Conservation (phyloP, 2,797 vertebrate genomes). For the Enteromius unitaeniatus region DNA sequence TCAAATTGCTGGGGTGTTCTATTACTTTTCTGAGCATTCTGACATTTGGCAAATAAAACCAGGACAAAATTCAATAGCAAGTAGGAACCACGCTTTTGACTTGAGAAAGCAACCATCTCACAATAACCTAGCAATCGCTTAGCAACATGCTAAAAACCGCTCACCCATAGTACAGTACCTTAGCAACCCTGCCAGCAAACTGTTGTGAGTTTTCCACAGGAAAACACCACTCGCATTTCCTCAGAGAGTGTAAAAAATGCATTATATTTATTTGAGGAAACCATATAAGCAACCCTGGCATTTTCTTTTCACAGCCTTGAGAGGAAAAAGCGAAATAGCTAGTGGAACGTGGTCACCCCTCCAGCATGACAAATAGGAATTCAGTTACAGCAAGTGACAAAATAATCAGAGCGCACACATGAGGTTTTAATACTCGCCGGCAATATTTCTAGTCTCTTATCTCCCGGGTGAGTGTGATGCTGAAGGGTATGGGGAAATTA, state of each 20-base stretch:
- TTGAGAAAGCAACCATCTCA: background rate
- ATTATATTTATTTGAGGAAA: constrained; percentile 26
- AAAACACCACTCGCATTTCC: background rate
- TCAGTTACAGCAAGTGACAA: constrained; percentile 52
- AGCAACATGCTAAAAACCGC: background rate
- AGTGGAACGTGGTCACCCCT: constrained; percentile 3
- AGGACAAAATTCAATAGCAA: background rate
- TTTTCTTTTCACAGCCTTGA: constrained; percentile 18
- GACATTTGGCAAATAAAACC: constrained; percentile 3
- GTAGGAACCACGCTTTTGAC: background rate
- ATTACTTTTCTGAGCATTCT: constrained; percentile 10
- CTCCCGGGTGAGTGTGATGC: constrained; percentile 53
- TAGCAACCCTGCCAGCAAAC: background rate
- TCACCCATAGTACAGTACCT: constrained; percentile 1
- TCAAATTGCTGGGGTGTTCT: background rate
- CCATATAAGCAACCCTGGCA: constrained; percentile 25
- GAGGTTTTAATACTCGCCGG: constrained; percentile 58
- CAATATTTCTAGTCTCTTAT: constrained; percentile 58
- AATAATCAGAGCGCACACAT: constrained; percentile 47
- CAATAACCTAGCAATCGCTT: constrained; percentile 11
- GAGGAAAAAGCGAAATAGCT: background rate
- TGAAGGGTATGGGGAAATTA: constrained; percentile 62
- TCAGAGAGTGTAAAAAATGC: constrained; percentile 11
- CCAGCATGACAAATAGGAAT: constrained; percentile 41
- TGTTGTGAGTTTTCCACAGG: background rate